A percentile compares a stretch with the other conserved stretches of the same genome.
phyloP scores from a whole-genome alignment of 2,888 invertebrate genomes.

The Yponomeuta cagnagella region DNA sequence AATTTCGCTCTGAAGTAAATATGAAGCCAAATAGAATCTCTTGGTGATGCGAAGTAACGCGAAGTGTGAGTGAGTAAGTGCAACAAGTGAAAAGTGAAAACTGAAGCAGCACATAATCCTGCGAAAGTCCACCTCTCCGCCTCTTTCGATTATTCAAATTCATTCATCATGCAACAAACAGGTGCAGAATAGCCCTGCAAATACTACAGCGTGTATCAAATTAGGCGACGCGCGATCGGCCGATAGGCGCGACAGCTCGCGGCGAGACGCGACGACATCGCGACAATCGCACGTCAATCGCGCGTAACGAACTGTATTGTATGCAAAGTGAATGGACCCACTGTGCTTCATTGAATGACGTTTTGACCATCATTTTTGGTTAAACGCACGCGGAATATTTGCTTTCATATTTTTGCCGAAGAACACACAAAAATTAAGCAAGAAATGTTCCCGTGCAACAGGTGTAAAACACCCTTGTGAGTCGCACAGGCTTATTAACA shows the following conservation, averaged over 20 bases:
- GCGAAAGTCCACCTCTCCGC: no score
- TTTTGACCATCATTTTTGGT: slow-evolving; percentile 8
- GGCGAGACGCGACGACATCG: slow-evolving; percentile 30
- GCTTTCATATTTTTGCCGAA: background rate
- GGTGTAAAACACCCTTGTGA: no score
- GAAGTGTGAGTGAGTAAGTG: no score
- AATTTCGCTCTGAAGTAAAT: no score
- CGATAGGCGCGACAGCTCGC: slow-evolving; percentile 33
- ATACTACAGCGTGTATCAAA: slow-evolving; percentile 33
- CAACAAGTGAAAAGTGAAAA: no score
- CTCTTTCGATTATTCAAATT: background rate
- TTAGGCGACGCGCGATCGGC: slow-evolving; percentile 40
- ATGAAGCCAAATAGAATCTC: no score
- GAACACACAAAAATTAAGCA: no score
- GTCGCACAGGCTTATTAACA: no score
- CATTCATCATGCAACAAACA: slow-evolving; percentile 1
- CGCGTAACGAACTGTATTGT: slow-evolving; percentile 57
- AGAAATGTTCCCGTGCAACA: no score
- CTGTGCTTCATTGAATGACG: slow-evolving; percentile 14
- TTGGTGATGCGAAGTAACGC: no score
- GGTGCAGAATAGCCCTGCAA: slow-evolving; percentile 22
- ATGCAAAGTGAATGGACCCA: slow-evolving; percentile 44
- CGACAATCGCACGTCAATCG: slow-evolving; percentile 30
- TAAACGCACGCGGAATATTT: background rate
- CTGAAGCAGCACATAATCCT: no score